phyloP scores from a whole-genome alignment of 2,888 invertebrate genomes.

The Rhopalosiphum nymphaeae region DNA sequence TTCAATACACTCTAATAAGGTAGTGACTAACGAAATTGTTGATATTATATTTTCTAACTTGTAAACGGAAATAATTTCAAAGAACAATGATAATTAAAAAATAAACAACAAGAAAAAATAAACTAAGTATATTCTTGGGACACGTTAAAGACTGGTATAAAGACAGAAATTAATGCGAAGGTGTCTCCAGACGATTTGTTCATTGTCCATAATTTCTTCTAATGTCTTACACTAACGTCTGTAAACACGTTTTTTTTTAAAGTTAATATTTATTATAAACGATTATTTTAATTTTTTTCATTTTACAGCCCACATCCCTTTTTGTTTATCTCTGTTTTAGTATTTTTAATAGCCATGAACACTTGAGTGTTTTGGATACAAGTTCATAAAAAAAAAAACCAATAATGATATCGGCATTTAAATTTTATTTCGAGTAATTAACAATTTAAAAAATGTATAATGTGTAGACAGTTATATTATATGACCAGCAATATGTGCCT shows the following conservation, averaged over 20 bases:
- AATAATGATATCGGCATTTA: slow-evolving; percentile 33
- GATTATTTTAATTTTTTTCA: slow-evolving; percentile 30
- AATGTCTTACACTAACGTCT: slow-evolving; percentile 32
- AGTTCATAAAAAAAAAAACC: slow-evolving; percentile 38
- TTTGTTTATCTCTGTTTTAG: slow-evolving; percentile 45
- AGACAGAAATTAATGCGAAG: slow-evolving; percentile 55
- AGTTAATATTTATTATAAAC: slow-evolving; percentile 35
- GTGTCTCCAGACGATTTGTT: slow-evolving; percentile 53
- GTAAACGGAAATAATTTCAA: slow-evolving; percentile 29
- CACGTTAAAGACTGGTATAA: slow-evolving; percentile 22
- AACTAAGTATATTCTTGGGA: background rate
- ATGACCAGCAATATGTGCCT: background rate
- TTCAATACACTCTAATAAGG: background rate
- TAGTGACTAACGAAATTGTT: slow-evolving; percentile 12
- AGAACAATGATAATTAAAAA: slow-evolving; percentile 30
- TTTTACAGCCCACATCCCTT: background rate
- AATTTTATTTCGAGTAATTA: slow-evolving; percentile 41
- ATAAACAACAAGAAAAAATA: background rate
- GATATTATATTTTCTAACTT: background rate
- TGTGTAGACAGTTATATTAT: slow-evolving; percentile 8
- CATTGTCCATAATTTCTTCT: slow-evolving; percentile 52
- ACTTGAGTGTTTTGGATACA: slow-evolving; percentile 11
- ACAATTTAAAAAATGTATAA: background rate
- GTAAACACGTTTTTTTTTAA: slow-evolving; percentile 48
- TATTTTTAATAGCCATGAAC: slow-evolving; percentile 30